Percentiles rank a stretch among this genome's conserved stretches.
phyloP scores from a whole-genome alignment of 2,113 vertebrate genomes.

The Ibidorhyncha struthersii region DNA sequence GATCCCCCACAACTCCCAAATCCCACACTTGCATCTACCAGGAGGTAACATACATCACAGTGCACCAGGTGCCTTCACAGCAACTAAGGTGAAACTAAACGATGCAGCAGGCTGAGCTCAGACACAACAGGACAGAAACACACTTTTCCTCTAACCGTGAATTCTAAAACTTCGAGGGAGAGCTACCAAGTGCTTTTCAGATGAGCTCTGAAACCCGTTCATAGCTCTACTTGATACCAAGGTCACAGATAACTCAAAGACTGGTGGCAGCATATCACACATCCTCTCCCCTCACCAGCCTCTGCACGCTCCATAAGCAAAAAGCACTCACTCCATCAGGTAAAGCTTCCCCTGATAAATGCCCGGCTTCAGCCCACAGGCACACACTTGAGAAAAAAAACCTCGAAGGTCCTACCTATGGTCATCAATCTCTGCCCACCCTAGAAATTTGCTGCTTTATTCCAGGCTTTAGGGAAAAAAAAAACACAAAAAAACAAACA shows the following conservation, averaged over 20 bases:
- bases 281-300: neutral
- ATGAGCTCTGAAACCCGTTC: neutral
- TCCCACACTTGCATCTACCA: neutral
- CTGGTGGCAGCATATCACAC: neutral
- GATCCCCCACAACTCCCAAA: neutral
- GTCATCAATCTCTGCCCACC: neutral
- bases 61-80: neutral
- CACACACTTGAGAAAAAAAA: neutral
- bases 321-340: neutral
- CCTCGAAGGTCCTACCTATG: too few species aligned
- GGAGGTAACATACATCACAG: too few species aligned
- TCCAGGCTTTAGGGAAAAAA: neutral
- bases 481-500: too few species aligned
- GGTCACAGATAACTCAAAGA: neutral
- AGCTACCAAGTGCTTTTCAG: neutral
- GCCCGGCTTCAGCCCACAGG: neutral
- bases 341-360: neutral
- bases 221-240: neutral
- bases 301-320: neutral
- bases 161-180: neutral
- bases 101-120: neutral
- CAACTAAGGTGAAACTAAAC: neutral
- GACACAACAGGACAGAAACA: neutral
- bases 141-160: neutral
- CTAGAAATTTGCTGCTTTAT: neutral